These are phyloP conservation scores for Mus musculus DNA, from an alignment of 2,113 vertebrate species.

Conservation along the genomic window DNA sequence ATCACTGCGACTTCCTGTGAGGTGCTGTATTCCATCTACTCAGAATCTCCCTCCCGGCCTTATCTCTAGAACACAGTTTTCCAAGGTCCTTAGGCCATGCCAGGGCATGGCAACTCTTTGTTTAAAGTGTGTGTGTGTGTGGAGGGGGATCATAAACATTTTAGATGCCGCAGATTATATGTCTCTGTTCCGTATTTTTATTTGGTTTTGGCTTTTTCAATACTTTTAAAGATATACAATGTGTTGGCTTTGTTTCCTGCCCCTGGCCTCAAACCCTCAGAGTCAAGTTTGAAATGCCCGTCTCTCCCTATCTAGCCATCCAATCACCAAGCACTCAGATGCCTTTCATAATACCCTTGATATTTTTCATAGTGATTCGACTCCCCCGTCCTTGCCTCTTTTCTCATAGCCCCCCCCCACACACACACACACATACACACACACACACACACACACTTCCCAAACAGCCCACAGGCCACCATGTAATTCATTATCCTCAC, in stretches of 20 bases:
- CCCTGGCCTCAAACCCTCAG: neutral
- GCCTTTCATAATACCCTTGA: neutral
- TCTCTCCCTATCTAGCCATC: neutral
- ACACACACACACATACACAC: too few species aligned
- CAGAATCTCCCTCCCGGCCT: neutral
- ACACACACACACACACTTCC: too few species aligned
- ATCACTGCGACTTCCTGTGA: neutral
- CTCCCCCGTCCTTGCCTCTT: neutral
- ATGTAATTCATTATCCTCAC: neutral
- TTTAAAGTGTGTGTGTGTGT: neutral
- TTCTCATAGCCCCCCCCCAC: neutral
- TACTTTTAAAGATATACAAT: slow-evolving; percentile 24
- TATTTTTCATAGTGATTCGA: neutral
- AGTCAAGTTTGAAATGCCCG: neutral
- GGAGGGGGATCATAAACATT: neutral
- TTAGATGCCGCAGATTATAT: neutral
- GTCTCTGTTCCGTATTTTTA: neutral
- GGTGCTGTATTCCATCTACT: neutral
- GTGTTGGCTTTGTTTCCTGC: neutral
- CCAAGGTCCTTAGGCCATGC: neutral
- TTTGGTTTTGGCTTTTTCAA: neutral
- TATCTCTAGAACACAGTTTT: neutral
- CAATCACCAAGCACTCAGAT: neutral
- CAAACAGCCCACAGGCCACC: neutral
- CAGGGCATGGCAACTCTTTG: neutral